Base-by-base conservation (phyloP, 2,888 invertebrate species). In the Galeopsomyia nigrocyanea region DNA sequence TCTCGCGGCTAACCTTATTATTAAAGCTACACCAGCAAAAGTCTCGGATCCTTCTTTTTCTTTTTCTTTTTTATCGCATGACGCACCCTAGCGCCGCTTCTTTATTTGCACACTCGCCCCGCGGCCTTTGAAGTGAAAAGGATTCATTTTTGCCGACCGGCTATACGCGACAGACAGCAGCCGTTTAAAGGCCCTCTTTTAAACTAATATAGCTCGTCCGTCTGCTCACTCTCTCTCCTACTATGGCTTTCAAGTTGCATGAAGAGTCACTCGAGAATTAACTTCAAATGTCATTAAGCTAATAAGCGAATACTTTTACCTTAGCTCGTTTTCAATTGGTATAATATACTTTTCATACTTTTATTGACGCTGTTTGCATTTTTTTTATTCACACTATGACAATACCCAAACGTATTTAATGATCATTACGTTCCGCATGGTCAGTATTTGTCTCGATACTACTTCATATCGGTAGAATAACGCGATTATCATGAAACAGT, bases 231-330 rank as follows among this genome's bases (percentile, higher is more conserved):
- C 50, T 63, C 39, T 19, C 3, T 17, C 56, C 22, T 14, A 83
- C 82, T 83, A 81, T 83, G 83, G 81, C 39, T 39, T 39, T 39
- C 13, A 39, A 39, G 39, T 80, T 82, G 77, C 76, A 76, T 76
- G 78, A 68, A 79, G 79, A 80, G 78, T 77, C 72, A 66, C 76
- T 64, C 53, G 50, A 39, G 61, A 71, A 71, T 71, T 71, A 71
- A 61, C 71, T 60, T 46, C 60, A 58, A 72, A 68, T 64, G 64
- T 64, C 57, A 72, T 56, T 63, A 63, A 21, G 46, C 51, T 57
- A 58, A 61, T 58, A 72, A 63, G 60, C 46, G 61, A 56, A 21
- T 55, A 13, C 16, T 16, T n/a, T 63, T 56, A 14, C 21, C 16
- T 62, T 22, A 53, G 3, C 13, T 39, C 13, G 1, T 5, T 10